Percentiles rank a stretch among this genome's conserved stretches.
These are phyloP conservation scores for Tyrannus savana DNA, from an alignment of 2,113 vertebrate species.

Conservation along the genomic window DNA sequence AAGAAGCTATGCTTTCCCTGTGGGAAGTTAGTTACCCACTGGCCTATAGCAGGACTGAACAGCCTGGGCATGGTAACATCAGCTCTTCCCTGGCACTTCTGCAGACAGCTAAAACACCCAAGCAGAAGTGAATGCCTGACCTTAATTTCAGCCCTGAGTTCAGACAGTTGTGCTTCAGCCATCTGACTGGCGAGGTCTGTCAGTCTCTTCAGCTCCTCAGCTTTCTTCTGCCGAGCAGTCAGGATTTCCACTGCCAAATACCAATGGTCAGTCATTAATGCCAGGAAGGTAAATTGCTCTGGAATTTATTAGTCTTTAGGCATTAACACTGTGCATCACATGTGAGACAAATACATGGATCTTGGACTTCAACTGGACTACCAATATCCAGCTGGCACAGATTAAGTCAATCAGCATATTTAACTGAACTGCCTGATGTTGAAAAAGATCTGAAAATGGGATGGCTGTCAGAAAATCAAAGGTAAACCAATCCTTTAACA, in stretches of 20 bases:
- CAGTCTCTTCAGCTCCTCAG: constrained; percentile 81
- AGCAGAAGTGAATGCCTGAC: constrained; percentile 58
- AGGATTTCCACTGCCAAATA: constrained; percentile 81
- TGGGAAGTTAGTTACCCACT: neutral
- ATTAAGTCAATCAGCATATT: neutral
- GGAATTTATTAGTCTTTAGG: neutral
- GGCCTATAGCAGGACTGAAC: neutral
- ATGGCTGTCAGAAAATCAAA: neutral
- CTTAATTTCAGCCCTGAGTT: constrained; percentile 85
- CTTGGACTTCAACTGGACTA: neutral
- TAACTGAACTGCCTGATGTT: neutral
- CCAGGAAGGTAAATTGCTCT: neutral
- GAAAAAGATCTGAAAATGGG: neutral
- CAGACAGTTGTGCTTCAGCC: constrained; percentile 80
- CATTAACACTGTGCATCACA: neutral
- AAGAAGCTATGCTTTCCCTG: neutral
- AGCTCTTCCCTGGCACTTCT: neutral
- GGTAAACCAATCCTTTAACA: neutral
- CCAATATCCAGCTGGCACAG: neutral
- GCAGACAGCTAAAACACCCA: neutral
- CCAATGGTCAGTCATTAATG: constrained; percentile 43
- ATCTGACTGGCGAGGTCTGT: constrained; percentile 81
- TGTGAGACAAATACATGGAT: neutral
- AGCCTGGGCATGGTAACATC: neutral
- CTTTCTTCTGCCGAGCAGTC: constrained; percentile 81